Base-by-base conservation (phyloP, 2,888 invertebrate genomes). In the Orchesella flavescens region DNA sequence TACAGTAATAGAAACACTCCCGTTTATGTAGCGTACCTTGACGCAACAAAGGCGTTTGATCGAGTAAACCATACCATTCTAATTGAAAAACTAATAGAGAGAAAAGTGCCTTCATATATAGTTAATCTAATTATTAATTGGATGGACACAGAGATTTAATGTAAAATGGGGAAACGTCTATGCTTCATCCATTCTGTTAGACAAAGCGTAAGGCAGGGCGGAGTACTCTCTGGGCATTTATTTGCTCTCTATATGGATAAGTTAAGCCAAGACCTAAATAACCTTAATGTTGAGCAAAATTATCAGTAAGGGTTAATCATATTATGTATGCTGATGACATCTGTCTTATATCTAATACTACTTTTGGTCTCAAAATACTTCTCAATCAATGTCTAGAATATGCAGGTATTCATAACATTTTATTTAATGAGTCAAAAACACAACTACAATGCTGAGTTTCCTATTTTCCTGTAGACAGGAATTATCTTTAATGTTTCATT, bases 11-110 rank as follows among this genome's bases (percentile, higher is more conserved):
- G 44, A 10, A 13, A 15, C 15, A 34, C 71, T 7, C 63, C 61
- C 24, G 53, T 53, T 0, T 71, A 78, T n/a, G 5, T 78, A 1
- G 61, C 57, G 13, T 78, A 78, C 12, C 15, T 77, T 1, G 77
- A 77, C 23, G 77, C 78, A 1, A 34, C 78, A 1, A 15, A 15
- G 1, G 78, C 78, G 0, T 79, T 79, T 44, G 79, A 79, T 43
- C 34, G 9, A 21, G 79, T 79, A 0, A 43, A 19, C 1, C 72
- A 72, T 12, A 0, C 0, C 0, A 15, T 55, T 1, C 43, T 79
- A 2, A n/a, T 79, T 0, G 12, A 72, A 0, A 79, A 79, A 21
- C 23, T 79, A 0, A 46, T 69, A 7, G 12, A 43, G 0, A 21
- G 65, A 19, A 65, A 55, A 2, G 3, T 72, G 4, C 13, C 7